Percentiles rank a stretch among this genome's conserved stretches.
Conservation (phyloP, 1,140 invertebrate species). For the Acromyrmex echinatior region DNA sequence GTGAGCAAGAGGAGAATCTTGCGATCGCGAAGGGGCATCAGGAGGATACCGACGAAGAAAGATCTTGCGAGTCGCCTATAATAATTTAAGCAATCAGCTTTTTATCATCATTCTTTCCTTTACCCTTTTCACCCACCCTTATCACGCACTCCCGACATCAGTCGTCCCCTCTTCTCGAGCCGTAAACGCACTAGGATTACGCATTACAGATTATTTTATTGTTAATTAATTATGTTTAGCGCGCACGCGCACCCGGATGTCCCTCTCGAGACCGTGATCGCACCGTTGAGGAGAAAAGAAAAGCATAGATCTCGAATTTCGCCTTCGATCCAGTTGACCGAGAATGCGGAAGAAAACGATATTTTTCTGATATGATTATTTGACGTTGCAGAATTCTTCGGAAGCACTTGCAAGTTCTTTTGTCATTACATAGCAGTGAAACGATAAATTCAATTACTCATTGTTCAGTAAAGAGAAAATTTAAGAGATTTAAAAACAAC, state of each 20-base stretch:
- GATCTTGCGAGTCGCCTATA: conserved; percentile 70
- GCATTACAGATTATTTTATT: conserved; percentile 72
- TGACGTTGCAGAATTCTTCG: background rate
- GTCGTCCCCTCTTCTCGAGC: conserved; percentile 64
- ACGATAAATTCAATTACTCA: conserved; percentile 9
- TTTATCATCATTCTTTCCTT: conserved; percentile 59
- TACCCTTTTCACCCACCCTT: conserved; percentile 20
- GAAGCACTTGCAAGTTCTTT: background rate
- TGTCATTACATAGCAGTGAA: background rate
- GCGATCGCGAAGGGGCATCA: conserved; percentile 27
- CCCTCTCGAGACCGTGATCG: background rate
- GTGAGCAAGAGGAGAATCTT: conserved; percentile 29
- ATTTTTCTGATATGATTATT: background rate
- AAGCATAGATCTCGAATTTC: conserved; percentile 44
- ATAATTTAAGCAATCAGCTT: conserved; percentile 64
- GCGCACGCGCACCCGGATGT: conserved; percentile 62
- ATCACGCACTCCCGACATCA: conserved; percentile 43
- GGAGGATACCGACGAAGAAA: conserved; percentile 37
- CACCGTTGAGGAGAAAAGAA: background rate
- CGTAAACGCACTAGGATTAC: conserved; percentile 74
- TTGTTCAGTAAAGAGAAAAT: background rate
- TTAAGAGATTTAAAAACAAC: conserved; percentile 1
- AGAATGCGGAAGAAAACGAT: conserved; percentile 11
- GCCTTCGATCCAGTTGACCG: conserved; percentile 22
- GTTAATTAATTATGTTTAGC: conserved; percentile 74